Evolutionary conservation across 2,113 vertebrate species (phyloP).

Genomic region (Cynopterus brachyotis): DNA sequence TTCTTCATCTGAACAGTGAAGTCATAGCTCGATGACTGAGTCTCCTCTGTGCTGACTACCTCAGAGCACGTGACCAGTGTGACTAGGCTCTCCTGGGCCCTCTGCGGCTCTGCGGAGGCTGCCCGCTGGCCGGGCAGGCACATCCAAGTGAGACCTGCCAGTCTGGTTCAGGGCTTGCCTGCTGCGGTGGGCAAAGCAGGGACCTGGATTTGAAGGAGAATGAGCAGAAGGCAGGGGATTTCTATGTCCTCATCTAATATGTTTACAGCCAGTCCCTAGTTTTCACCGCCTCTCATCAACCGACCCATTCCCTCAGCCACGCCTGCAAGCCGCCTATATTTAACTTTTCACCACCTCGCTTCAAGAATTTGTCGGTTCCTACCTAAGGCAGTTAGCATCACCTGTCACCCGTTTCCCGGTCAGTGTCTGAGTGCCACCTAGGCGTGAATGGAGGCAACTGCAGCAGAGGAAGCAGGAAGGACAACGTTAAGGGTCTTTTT

Average conservation of each 20-base stretch:
- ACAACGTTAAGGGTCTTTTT: accelerated
- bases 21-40: background rate
- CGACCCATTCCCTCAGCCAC: background rate
- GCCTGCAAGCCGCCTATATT: conserved; percentile 39
- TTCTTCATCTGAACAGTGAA: background rate
- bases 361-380: conserved; percentile 53
- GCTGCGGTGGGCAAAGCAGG: background rate
- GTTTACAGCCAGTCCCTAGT: conserved; percentile 45
- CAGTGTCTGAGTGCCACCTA: conserved; percentile 57
- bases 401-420: accelerated
- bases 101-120: no score
- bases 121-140: background rate
- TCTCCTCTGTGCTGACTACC: background rate
- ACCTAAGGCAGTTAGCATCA: background rate
- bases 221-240: conserved; percentile 3
- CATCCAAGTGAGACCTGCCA: background rate
- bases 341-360: conserved; percentile 68
- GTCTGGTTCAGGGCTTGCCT: background rate
- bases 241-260: background rate
- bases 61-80: background rate
- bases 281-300: conserved; percentile 60
- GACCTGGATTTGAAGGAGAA: background rate
- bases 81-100: accelerated
- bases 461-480: background rate
- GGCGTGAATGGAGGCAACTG: background rate